Evolutionary conservation across 2,113 vertebrate genomes (phyloP).

Genomic region (Tetrax tetrax): DNA sequence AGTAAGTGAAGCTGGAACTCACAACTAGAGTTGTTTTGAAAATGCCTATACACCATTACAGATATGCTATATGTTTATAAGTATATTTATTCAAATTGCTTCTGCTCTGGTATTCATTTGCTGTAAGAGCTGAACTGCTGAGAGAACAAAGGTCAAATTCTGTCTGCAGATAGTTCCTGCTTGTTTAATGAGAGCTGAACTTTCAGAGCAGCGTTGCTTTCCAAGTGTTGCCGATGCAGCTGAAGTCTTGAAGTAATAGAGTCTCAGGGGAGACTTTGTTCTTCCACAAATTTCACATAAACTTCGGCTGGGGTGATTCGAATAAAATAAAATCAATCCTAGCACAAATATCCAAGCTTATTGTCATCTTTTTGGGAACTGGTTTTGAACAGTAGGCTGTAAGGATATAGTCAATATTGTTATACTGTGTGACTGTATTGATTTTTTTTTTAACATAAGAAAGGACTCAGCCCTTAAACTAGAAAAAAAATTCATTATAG

Average conservation of each 20-base stretch:
- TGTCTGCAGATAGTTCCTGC: not conserved
- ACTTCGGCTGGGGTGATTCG: not conserved
- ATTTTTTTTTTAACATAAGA: not conserved
- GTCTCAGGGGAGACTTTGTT: not conserved
- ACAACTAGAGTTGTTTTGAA: not conserved
- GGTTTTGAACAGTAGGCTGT: not conserved
- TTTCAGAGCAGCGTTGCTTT: not conserved
- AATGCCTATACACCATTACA: not conserved
- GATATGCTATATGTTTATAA: not conserved
- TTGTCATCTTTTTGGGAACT: not conserved
- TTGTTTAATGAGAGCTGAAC: slow-evolving; percentile 15
- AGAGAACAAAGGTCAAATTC: slow-evolving; percentile 1
- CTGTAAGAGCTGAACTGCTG: not conserved
- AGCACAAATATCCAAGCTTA: not conserved
- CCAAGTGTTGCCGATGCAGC: not conserved
- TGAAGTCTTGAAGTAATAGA: not conserved
- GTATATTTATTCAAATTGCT: not conserved
- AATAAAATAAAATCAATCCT: not conserved
- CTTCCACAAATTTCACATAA: not conserved
- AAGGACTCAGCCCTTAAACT: not conserved
- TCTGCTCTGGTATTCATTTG: not conserved
- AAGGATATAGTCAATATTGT: not conserved
- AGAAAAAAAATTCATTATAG: not conserved
- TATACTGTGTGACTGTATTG: not conserved
- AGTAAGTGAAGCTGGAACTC: not conserved